Conservation (phyloP, 2,797 vertebrate species). For the Micropoecilia bifurca region DNA sequence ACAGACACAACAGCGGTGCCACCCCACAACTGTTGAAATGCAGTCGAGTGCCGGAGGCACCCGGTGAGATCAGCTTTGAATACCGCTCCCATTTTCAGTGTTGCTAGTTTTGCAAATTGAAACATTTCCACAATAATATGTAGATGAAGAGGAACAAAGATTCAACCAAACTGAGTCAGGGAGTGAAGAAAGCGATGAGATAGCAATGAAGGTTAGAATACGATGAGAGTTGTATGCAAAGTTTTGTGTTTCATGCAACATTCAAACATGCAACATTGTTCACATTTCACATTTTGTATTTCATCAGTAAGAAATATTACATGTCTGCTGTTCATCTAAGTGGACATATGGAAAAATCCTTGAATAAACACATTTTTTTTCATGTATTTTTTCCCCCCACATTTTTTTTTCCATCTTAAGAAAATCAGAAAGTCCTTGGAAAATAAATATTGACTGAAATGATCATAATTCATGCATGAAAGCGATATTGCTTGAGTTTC, state of each 20-base stretch:
- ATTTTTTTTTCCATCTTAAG: not conserved
- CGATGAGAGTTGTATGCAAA: not conserved
- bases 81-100: slow-evolving; percentile 22
- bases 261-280: not conserved
- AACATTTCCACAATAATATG: not conserved
- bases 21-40: slow-evolving; percentile 7
- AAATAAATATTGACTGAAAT: not conserved
- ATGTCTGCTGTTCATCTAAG: not conserved
- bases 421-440: not conserved
- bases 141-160: not conserved
- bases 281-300: not conserved
- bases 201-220: not conserved
- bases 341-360: not conserved
- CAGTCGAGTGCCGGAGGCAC: slow-evolving; percentile 35
- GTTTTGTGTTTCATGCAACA: not conserved
- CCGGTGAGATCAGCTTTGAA: slow-evolving; percentile 40
- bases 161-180: not conserved
- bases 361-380: not conserved
- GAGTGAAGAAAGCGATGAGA: not conserved
- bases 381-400: too few relatives aligned
- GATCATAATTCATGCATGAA: not conserved
- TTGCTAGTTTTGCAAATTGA: not conserved
- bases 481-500: slow-evolving; percentile 21
- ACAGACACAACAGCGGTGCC: not conserved
- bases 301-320: not conserved